Evolutionary conservation across 2,113 vertebrate species (phyloP), one percentile per base, ranked within the genome.

Genomic region (Menura novaehollandiae): DNA sequence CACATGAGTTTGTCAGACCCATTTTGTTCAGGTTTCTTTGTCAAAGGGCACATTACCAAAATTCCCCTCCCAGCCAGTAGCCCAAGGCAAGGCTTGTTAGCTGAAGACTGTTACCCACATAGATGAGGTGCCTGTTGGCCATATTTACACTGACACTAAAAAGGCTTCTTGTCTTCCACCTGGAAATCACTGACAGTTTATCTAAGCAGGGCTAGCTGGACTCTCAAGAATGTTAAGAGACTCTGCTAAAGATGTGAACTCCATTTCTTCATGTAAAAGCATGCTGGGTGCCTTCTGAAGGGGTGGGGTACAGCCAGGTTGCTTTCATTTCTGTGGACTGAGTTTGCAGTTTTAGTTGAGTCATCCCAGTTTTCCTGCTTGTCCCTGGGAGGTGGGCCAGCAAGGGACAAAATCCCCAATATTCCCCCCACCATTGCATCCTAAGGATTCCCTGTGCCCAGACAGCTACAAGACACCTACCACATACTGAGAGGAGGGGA

Each of bases 401-500:
- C 20, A 62, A 37, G 2, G 7, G 51, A 33, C 86, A 93, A 86
- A 63, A 21, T 71, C 60, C 16, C 28, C 10, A 1, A 9, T 37
- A n/a, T n/a, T n/a, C n/a, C n/a, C 22, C 43, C 28, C 32, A 13
- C 43, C 2, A 5, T 39, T 68, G 60, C 44, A 75, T 76, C 67
- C 49, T 84, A 64, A 89, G 1, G 37, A 91, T 87, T 84, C 33
- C n/a, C 44, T n/a, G 23, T 69, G 56, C 74, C 71, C 37, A 0
- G 0, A 76, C 0, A 2, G 64, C 91, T 95, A 67, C 2, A 6
- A 91, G 80, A 68, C 60, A 96, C 89, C 93, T 86, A 95, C 93
- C 68, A 64, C 95, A 81, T 63, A 95, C 73, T 74, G 76, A 87
- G 93, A 95, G 94, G 94, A 95, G 94, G 96, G 95, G 95, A 95